Evolutionary conservation across 1,140 invertebrate species (phyloP), one percentile per base, ranked within the genome.

Genomic region (Ptiloglossa arizonensis): DNA sequence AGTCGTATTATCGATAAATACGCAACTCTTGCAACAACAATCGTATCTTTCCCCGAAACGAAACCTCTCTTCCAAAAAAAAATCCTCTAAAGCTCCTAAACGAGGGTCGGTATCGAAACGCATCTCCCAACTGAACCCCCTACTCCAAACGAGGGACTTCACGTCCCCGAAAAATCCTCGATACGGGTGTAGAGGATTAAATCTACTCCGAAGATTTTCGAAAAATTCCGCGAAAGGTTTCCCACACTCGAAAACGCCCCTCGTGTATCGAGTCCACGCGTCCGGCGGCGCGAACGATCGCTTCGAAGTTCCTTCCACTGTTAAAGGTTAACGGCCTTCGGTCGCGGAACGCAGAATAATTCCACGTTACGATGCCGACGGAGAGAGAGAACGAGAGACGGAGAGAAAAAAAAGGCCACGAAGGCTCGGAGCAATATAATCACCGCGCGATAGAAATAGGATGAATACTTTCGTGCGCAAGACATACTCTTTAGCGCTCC

Each of bases 371-470:
- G 76, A 83, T 62, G 66, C 50, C 63, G 75, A 64, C 64, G 41
- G 59, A 46, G 52, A 3, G 32, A 24, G 15, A 22, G 50, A 4
- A n/a, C 15, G 44, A 19, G 11, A 19, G 32, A 6, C 13, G 5
- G 9, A 38, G 6, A 11, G 27, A 15, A n/a, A 68, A 81, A 70
- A 82, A 70, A 63, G 52, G 32, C 62, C 74, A 63, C 68, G 74
- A 32, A 38, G 60, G 80, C 79, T 56, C 74, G 68, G 48, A n/a
- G 50, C 70, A 44, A 59, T 69, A 78, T 66, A 77, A 83, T 84
- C 81, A 72, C 56, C 75, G 69, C 54, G 50, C 70, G 82, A 83
- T 84, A 83, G 82, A 80, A 83, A 84, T 79, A 72, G 81, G 79
- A 76, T 82, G 64, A 83, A 80, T 80, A 54, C 67, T 59, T 71